Percentiles rank a stretch among this genome's conserved stretches.
These are phyloP conservation scores for Synodontis membranacea DNA, from an alignment of 2,113 vertebrate genomes.

Conservation along the genomic window DNA sequence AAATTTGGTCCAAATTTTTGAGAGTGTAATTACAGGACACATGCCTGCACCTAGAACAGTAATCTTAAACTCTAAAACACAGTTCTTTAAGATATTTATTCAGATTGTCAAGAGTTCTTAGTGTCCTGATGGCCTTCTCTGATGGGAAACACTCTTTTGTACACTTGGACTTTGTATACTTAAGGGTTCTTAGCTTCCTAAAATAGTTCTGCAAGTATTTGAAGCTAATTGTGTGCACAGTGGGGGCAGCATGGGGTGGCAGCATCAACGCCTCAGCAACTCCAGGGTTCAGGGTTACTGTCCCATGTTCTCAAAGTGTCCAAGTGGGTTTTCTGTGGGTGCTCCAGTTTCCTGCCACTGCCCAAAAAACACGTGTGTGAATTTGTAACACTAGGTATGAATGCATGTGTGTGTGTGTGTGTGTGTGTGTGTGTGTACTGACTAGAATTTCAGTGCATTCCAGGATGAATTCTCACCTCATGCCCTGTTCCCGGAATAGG, in stretches of 20 bases:
- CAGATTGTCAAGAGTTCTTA: background rate
- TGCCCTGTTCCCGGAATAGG: background rate
- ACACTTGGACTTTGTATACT: background rate
- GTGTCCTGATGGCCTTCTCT: too few relatives aligned
- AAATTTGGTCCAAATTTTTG: background rate
- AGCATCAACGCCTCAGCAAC: too few relatives aligned
- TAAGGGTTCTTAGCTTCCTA: background rate
- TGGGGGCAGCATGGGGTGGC: background rate
- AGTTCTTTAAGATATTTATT: background rate
- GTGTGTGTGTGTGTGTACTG: background rate
- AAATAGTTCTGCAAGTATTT: background rate
- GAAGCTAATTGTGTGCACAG: background rate
- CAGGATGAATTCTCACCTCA: background rate
- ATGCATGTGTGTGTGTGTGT: background rate
- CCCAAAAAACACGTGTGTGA: background rate
- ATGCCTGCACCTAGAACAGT: background rate
- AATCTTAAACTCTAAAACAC: background rate
- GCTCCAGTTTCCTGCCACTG: background rate
- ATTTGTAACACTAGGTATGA: background rate
- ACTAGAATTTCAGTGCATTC: background rate
- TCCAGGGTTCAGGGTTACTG: background rate
- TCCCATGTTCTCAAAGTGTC: background rate
- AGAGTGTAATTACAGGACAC: background rate
- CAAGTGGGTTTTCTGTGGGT: background rate
- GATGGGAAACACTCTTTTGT: background rate